These are phyloP conservation scores for Opisthograptis luteolata DNA, from an alignment of 2,888 invertebrate genomes.

Conservation along the genomic window DNA sequence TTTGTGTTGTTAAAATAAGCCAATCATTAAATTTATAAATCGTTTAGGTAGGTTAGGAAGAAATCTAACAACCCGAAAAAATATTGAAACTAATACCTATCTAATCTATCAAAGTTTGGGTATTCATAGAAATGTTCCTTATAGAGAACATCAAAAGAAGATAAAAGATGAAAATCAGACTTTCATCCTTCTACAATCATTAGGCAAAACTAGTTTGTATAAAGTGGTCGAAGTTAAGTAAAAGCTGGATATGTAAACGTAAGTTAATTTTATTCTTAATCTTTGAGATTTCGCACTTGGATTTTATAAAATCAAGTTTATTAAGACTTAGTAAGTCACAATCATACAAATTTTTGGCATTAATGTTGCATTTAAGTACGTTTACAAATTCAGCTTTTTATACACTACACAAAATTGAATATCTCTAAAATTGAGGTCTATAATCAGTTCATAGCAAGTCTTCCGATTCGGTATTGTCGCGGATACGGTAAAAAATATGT, in stretches of 20 bases:
- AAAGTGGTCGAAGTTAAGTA: slow-evolving; percentile 49
- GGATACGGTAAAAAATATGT: slow-evolving; percentile 42
- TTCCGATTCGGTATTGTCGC: slow-evolving; percentile 61
- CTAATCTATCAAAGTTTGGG: not conserved
- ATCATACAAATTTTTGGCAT: no score
- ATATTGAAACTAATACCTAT: slow-evolving; percentile 23
- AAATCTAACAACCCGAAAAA: slow-evolving; percentile 42
- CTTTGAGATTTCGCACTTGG: no score
- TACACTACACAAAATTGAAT: slow-evolving; percentile 65
- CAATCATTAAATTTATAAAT: no score
- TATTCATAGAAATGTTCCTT: not conserved
- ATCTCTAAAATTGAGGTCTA: slow-evolving; percentile 42
- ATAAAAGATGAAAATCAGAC: slow-evolving; percentile 57
- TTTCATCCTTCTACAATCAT: slow-evolving; percentile 42
- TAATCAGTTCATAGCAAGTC: slow-evolving; percentile 60
- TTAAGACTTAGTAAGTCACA: no score
- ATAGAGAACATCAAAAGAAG: slow-evolving; percentile 40
- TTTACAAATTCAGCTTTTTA: slow-evolving; percentile 38
- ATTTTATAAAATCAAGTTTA: no score
- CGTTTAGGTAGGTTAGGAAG: not conserved
- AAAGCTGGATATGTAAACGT: slow-evolving; percentile 37
- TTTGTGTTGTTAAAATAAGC: no score
- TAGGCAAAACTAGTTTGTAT: slow-evolving; percentile 37
- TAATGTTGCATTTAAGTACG: not conserved
- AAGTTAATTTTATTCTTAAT: no score